A percentile compares a stretch with the other conserved stretches of the same genome.
These are phyloP conservation scores for Ptilodon capucinus DNA, from an alignment of 2,888 invertebrate genomes.

Conservation along the genomic window DNA sequence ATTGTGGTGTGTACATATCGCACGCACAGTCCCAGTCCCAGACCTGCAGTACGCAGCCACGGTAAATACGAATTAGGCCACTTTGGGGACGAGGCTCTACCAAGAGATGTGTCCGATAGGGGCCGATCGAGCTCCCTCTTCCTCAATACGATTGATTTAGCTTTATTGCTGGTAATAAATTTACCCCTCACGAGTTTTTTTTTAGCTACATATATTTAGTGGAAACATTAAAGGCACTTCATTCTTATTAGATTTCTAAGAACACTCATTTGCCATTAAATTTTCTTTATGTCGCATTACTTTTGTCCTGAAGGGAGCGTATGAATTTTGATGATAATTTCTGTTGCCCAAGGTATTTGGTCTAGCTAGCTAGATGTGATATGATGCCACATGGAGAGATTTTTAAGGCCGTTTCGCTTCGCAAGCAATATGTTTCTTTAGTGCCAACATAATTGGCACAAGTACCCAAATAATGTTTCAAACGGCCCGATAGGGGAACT, in stretches of 20 bases:
- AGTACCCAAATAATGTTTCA: constrained; percentile 48
- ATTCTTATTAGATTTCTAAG: constrained; percentile 25
- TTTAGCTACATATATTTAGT: constrained; percentile 22
- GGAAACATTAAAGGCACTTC: constrained; percentile 20
- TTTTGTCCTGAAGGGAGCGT: constrained; percentile 17
- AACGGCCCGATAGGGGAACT: constrained; percentile 26
- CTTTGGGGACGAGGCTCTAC: constrained; percentile 38
- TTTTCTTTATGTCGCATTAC: constrained; percentile 21
- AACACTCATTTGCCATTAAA: constrained; percentile 23
- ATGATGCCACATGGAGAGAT: constrained; percentile 44
- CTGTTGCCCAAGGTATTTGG: constrained; percentile 32
- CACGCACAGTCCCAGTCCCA: constrained; percentile 6
- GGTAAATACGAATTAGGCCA: constrained; percentile 50
- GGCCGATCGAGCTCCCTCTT: constrained; percentile 53
- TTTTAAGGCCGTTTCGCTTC: constrained; percentile 51
- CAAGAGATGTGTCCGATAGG: constrained; percentile 56
- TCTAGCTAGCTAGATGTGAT: constrained; percentile 26
- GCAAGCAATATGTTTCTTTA: constrained; percentile 46
- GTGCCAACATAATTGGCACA: constrained; percentile 44
- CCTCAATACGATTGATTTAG: constrained; percentile 68
- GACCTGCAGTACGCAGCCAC: constrained; percentile 24
- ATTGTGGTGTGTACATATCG: constrained; percentile 5
- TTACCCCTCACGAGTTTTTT: constrained; percentile 40
- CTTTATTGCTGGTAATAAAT: constrained; percentile 73
- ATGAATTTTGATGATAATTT: constrained; percentile 28